Evolutionary conservation across 2,888 invertebrate genomes (phyloP).

Genomic region (Drosophila borealis): DNA sequence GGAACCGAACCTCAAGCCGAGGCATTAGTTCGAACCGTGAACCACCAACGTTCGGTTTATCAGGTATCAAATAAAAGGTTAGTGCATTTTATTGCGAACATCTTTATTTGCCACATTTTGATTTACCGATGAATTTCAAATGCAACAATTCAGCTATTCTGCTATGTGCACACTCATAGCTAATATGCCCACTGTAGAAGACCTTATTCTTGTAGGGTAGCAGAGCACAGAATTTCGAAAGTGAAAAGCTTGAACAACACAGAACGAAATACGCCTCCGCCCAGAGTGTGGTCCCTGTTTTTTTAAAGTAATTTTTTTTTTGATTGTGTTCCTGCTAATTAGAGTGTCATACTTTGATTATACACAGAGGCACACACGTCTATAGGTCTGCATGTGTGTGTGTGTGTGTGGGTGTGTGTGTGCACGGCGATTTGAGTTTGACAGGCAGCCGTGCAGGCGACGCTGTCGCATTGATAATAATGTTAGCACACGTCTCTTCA

Average conservation of each 20-base stretch:
- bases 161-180: not conserved
- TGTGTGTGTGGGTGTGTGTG: constrained; percentile 8
- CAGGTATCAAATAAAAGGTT: too few relatives aligned
- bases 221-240: constrained; percentile 42
- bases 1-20: too few relatives aligned
- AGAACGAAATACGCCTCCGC: constrained; percentile 26
- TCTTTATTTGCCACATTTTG: too few relatives aligned
- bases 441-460: constrained; percentile 35
- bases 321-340: constrained; percentile 62
- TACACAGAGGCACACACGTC: not conserved
- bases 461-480: constrained; percentile 36
- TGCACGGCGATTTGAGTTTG: constrained; percentile 27
- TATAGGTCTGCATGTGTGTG: not conserved
- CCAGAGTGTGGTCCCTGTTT: not conserved
- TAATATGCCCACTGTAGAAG: constrained; percentile 9
- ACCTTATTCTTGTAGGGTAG: not conserved
- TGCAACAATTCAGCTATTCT: too few relatives aligned
- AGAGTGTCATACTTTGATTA: constrained; percentile 64
- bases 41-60: too few relatives aligned
- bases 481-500: constrained; percentile 13
- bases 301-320: not conserved
- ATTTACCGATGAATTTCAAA: too few relatives aligned
- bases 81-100: too few relatives aligned
- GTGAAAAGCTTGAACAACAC: constrained; percentile 54
- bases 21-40: too few relatives aligned